Percentiles rank a stretch among this genome's conserved stretches.
Conservation (phyloP, 2,797 vertebrate genomes). For the Buceros bicornis region DNA sequence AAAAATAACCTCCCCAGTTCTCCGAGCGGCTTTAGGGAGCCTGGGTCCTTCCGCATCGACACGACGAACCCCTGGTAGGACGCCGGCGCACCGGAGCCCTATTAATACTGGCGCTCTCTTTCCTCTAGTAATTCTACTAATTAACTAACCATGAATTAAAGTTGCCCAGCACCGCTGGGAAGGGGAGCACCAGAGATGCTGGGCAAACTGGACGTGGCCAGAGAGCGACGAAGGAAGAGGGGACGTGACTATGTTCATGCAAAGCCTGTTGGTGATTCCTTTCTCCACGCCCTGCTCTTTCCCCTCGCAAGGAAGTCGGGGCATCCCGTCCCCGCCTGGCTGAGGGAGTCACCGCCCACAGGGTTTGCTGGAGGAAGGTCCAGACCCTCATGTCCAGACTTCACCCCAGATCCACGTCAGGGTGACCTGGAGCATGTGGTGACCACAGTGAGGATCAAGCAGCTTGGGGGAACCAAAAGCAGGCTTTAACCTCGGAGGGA, state of each 20-base stretch:
- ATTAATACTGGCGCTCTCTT: not conserved
- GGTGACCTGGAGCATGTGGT: rapidly evolving
- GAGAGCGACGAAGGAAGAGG: rapidly evolving
- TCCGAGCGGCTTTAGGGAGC: not conserved
- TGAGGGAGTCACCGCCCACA: rapidly evolving
- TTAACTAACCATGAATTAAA: not conserved
- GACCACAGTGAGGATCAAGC: rapidly evolving
- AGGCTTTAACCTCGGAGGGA: rapidly evolving
- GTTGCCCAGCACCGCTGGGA: not conserved
- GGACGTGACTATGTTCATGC: rapidly evolving
- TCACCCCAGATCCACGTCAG: rapidly evolving
- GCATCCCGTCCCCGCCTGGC: rapidly evolving
- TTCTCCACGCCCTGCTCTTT: not conserved
- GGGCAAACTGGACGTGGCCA: not conserved
- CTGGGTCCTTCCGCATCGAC: not conserved
- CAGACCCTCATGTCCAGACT: rapidly evolving
- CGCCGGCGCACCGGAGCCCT: not conserved
- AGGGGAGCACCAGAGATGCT: not conserved
- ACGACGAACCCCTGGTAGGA: not conserved
- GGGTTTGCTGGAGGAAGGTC: not conserved
- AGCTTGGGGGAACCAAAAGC: not conserved
- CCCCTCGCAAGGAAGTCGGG: rapidly evolving
- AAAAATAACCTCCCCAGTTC: constrained; percentile 53
- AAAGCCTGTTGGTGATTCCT: not conserved
- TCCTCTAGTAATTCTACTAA: not conserved